phyloP scores from a whole-genome alignment of 2,113 vertebrate genomes.

The Ivindomyrus marchei region DNA sequence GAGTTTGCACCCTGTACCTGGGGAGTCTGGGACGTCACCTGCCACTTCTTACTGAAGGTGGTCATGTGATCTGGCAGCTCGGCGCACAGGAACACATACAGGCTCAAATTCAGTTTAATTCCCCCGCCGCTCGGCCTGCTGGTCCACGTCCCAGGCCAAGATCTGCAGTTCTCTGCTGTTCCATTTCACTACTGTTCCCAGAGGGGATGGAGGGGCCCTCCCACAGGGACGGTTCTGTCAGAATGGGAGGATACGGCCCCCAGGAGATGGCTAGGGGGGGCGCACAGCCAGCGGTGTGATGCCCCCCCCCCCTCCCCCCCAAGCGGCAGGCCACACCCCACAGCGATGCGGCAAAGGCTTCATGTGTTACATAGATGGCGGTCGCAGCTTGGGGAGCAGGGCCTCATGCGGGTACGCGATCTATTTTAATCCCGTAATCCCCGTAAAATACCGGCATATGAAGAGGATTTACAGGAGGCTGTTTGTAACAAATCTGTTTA shows the following conservation, averaged over 20 bases:
- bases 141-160: not conserved
- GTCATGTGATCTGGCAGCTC: not conserved
- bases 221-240: not conserved
- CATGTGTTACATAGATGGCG: not conserved
- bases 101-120: not conserved
- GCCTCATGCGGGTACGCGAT: not conserved
- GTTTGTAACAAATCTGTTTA: slow-evolving; percentile 47
- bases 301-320: not conserved
- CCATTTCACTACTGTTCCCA: not conserved
- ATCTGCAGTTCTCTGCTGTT: not conserved
- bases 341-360: not conserved
- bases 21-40: not conserved
- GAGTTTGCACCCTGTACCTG: not conserved
- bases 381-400: not conserved
- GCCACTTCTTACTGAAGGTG: not conserved
- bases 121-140: not conserved
- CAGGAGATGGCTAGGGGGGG: not conserved
- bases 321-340: not conserved
- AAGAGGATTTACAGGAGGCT: slow-evolving; percentile 46
- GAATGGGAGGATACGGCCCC: not conserved
- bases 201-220: not conserved
- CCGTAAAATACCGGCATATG: slow-evolving; percentile 45
- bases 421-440: slow-evolving; percentile 47
- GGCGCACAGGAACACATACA: not conserved
- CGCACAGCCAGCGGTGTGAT: not conserved